Percentiles rank a stretch among this genome's conserved stretches.
phyloP scores from a whole-genome alignment of 2,888 invertebrate species.

The Cartodere bifasciata region DNA sequence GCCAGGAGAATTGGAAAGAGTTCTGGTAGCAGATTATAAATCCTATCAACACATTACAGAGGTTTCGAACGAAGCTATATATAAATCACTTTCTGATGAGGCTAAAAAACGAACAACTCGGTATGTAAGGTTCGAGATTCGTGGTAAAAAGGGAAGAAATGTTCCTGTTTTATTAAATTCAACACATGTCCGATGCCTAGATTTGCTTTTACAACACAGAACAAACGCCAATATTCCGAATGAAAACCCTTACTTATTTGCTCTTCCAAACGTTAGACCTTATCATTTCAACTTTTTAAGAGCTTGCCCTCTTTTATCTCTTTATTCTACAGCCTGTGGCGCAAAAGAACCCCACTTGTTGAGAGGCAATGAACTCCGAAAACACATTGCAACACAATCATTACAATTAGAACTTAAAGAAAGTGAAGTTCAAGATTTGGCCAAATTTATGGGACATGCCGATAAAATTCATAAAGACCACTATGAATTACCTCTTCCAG shows the following conservation, averaged over 20 bases:
- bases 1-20: slow-evolving; percentile 2
- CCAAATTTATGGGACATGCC: slow-evolving; percentile 20
- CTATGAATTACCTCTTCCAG: slow-evolving; percentile 17
- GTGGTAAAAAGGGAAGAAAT: slow-evolving; percentile 2
- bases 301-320: slow-evolving; percentile 4
- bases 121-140: background rate
- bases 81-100: background rate
- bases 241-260: slow-evolving; percentile 6
- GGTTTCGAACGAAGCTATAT: background rate
- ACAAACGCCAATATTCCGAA: slow-evolving; percentile 1
- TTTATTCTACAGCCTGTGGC: slow-evolving; percentile 1
- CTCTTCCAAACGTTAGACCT: background rate
- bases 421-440: slow-evolving; percentile 16
- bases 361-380: slow-evolving; percentile 2
- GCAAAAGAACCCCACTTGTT: too few species aligned
- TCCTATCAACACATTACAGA: background rate
- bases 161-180: slow-evolving; percentile 1
- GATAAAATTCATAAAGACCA: slow-evolving; percentile 20
- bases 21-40: background rate
- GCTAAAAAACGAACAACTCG: too few species aligned
- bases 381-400: slow-evolving; percentile 5
- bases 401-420: background rate
- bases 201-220: slow-evolving; percentile 4
- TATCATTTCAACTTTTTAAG: background rate
- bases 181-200: too few species aligned